These are phyloP conservation scores for Brachyhypopomus occidentalis DNA, from an alignment of 2,113 vertebrate genomes.

Conservation along the genomic window DNA sequence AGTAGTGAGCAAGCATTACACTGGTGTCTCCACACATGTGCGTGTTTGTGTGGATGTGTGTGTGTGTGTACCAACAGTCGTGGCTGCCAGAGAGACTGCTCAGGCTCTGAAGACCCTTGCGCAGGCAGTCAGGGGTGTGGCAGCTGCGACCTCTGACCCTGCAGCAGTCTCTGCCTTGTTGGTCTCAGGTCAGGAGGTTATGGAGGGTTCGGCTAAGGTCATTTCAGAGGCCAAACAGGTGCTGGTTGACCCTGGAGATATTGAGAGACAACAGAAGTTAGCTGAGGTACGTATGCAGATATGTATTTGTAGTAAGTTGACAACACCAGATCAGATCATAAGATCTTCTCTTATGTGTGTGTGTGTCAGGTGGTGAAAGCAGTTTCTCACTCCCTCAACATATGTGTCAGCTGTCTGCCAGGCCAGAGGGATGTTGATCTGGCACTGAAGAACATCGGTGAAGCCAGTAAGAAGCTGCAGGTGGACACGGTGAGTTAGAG, in stretches of 20 bases:
- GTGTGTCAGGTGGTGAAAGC: slow-evolving; percentile 89
- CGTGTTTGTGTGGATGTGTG: background rate
- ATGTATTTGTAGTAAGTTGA: no score
- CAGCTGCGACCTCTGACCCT: slow-evolving; percentile 87
- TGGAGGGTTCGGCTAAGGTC: slow-evolving; percentile 94
- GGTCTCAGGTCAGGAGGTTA: slow-evolving; percentile 91
- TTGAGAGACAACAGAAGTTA: slow-evolving; percentile 92
- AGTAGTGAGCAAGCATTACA: slow-evolving; percentile 72
- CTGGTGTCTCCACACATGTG: no score
- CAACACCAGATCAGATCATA: no score
- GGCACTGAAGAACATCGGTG: slow-evolving; percentile 94
- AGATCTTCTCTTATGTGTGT: slow-evolving; percentile 28
- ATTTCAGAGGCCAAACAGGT: slow-evolving; percentile 95
- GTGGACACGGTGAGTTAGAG: slow-evolving; percentile 85
- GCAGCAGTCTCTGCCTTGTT: slow-evolving; percentile 87
- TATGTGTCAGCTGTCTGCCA: slow-evolving; percentile 96
- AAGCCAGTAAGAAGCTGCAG: slow-evolving; percentile 95
- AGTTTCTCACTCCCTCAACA: slow-evolving; percentile 95
- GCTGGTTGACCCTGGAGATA: slow-evolving; percentile 88
- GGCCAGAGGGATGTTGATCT: slow-evolving; percentile 98
- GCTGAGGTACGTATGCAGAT: slow-evolving; percentile 82
- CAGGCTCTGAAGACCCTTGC: slow-evolving; percentile 92
- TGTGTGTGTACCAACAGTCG: slow-evolving; percentile 70
- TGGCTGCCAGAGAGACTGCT: slow-evolving; percentile 93
- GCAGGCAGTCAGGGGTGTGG: slow-evolving; percentile 91